Base-by-base conservation (phyloP, 2,888 invertebrate genomes). In the Nowickia ferox region DNA sequence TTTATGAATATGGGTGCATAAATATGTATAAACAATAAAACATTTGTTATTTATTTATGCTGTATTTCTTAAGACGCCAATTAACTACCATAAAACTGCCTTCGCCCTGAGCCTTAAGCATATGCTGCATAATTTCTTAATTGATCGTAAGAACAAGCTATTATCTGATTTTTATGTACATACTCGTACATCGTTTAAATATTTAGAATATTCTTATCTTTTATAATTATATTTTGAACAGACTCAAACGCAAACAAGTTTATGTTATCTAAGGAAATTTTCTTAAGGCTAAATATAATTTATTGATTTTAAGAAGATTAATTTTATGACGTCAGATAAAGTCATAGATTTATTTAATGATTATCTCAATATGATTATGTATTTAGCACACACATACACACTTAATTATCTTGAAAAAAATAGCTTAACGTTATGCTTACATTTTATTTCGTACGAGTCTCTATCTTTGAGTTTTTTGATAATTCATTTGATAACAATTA, bases 271-370 rank as follows among this genome's bases (percentile, higher is more conserved):
- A 15, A 72, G n/a, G 13, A 74, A 66, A 66, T 40, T 11, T 57
- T 51, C 83, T 78, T 59, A 38, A 53, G 77, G 75, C 55, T 57
- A 76, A 76, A 71, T 71, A 71, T 68, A 68, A 79, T 79, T 84
- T 61, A 68, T 74, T 61, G 42, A 74, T 51, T 74, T 55, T 40
- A 40, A 61, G 9, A 61, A 68, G 78, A 78, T 80, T 80, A 76
- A 65, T 71, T 44, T 75, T 13, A 17, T 65, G 61, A 65, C 15
- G n/a, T 15, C 44, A 63, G 11, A 19, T 80, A 11, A 59, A 71
- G n/a, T 40, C 30, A 76, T 53, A 80, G 76, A 80, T 71, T 59
- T 57, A 68, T 48, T 53, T 75, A 78, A 61, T 84, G 46, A 68
- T 40, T 53, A 22, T 71, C 57, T 75, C 65, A 74, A 78, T 51